Conservation (phyloP, 1,140 invertebrate genomes). For the Ips nitidus region DNA sequence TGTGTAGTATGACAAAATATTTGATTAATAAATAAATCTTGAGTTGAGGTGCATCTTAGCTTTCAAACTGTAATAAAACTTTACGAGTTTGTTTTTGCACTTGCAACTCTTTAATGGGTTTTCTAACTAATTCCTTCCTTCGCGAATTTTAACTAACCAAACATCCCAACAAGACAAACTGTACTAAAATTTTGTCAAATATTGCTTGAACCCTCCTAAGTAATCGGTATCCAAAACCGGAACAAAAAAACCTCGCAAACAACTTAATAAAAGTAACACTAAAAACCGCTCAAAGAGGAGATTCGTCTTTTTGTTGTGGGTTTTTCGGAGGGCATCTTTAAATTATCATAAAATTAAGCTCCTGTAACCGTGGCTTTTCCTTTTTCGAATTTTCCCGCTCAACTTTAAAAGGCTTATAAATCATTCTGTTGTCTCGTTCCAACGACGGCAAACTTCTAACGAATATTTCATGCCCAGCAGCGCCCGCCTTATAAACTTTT, state of each 20-base stretch:
- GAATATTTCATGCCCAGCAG: slow-evolving; percentile 41
- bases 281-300: not conserved
- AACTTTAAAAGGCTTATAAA: slow-evolving; percentile 42
- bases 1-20: no score
- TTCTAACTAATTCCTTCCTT: slow-evolving; percentile 2
- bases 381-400: slow-evolving; percentile 24
- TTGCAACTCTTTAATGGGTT: not conserved
- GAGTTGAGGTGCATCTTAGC: not conserved
- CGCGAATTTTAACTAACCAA: not conserved
- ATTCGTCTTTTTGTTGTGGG: slow-evolving; percentile 9
- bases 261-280: slow-evolving; percentile 18
- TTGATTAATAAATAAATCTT: no score
- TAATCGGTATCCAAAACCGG: not conserved
- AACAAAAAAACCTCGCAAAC: slow-evolving; percentile 4
- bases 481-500: slow-evolving; percentile 36
- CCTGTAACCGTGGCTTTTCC: slow-evolving; percentile 16
- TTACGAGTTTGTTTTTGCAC: not conserved
- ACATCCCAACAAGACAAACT: not conserved
- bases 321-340: slow-evolving; percentile 10
- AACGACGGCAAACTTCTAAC: slow-evolving; percentile 40
- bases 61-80: not conserved
- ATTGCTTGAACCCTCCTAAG: no score
- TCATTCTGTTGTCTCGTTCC: slow-evolving; percentile 37
- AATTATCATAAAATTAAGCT: slow-evolving; percentile 26
- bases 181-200: no score